These are phyloP conservation scores for Oncorhynchus clarkii DNA, from an alignment of 2,113 vertebrate genomes.

Conservation along the genomic window DNA sequence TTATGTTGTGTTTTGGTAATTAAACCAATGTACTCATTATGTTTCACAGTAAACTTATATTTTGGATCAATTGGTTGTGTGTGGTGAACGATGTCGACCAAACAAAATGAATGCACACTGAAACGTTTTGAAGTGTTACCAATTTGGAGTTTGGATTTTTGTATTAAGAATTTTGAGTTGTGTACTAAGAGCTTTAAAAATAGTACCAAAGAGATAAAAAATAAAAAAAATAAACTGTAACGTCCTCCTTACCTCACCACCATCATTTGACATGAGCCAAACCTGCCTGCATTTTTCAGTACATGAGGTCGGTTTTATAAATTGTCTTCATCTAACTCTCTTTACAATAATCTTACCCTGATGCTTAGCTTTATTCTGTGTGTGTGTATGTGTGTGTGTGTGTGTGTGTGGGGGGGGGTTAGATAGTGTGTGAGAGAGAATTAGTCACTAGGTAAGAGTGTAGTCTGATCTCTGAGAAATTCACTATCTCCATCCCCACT, in stretches of 20 bases:
- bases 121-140: too few relatives aligned
- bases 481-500: background rate
- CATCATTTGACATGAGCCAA: background rate
- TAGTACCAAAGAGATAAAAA: too few relatives aligned
- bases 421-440: background rate
- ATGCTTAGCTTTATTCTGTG: background rate
- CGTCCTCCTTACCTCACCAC: constrained; percentile 1
- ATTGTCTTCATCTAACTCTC: background rate
- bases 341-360: background rate
- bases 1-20: too few relatives aligned
- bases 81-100: too few relatives aligned
- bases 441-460: background rate
- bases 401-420: too few relatives aligned
- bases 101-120: too few relatives aligned
- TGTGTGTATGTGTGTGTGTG: background rate
- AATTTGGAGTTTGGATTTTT: too few relatives aligned
- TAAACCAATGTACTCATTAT: too few relatives aligned
- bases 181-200: too few relatives aligned
- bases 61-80: too few relatives aligned
- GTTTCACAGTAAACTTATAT: too few relatives aligned
- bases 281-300: background rate
- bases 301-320: background rate
- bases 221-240: background rate
- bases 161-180: too few relatives aligned
- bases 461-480: background rate